Evolutionary conservation across 2,888 invertebrate genomes (phyloP).

Genomic region (Aleiodes alternator): DNA sequence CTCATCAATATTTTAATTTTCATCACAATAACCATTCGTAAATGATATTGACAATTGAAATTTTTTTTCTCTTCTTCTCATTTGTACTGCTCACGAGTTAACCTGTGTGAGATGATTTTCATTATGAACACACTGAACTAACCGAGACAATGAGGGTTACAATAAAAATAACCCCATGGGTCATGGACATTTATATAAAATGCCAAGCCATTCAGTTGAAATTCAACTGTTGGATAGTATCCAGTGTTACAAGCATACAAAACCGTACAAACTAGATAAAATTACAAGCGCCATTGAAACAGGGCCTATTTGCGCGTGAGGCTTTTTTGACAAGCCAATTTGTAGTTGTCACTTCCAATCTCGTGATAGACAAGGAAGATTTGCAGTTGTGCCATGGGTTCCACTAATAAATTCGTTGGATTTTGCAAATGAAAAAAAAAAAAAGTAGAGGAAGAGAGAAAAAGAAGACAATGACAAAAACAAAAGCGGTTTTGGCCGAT

Average conservation of each 20-base stretch:
- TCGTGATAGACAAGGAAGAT: conserved; percentile 47
- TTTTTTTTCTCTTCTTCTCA: too few species aligned
- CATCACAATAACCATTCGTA: too few species aligned
- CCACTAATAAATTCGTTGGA: conserved; percentile 50
- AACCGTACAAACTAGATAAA: conserved; percentile 15
- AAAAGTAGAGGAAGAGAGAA: conserved; percentile 35
- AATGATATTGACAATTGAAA: too few species aligned
- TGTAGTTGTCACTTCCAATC: conserved; percentile 63
- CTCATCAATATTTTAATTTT: too few species aligned
- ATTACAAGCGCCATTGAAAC: conserved; percentile 35
- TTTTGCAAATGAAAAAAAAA: conserved; percentile 43
- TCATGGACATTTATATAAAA: not conserved
- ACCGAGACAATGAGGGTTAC: not conserved
- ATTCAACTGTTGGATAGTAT: not conserved
- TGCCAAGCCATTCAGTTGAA: not conserved
- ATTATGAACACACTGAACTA: conserved; percentile 20
- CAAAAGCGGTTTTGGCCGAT: conserved; percentile 55
- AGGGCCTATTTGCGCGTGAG: conserved; percentile 42
- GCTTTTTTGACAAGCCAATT: conserved; percentile 62
- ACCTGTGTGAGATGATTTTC: conserved; percentile 6
- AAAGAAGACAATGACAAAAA: conserved; percentile 29
- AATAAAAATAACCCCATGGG: conserved; percentile 20
- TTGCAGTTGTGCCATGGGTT: conserved; percentile 35
- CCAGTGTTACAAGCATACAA: not conserved
- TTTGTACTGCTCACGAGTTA: not conserved